Evolutionary conservation across 2,113 vertebrate species (phyloP), one percentile per base, ranked within the genome.

Genomic region (Haemorhous mexicanus): DNA sequence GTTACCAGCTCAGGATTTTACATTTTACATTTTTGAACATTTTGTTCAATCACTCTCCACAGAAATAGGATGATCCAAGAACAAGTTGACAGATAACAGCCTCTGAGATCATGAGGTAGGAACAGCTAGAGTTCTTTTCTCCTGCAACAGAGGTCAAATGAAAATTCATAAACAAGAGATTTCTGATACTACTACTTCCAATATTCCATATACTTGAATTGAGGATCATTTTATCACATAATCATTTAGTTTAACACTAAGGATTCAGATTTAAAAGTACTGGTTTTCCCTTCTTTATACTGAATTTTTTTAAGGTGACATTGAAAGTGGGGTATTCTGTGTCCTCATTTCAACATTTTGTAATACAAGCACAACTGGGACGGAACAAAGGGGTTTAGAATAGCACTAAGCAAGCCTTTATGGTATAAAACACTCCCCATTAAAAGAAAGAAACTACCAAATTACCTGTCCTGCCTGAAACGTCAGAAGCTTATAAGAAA

Each of bases 401-500:
- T 3, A 92, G 41, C 30, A 67, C 5, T 39, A 46, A 52, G 26
- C 0, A 0, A 86, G 13, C 28, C 13, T 64, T 88, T 35, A 55
- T 39, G 15, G 27, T 50, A 30, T 39, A 83, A 90, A 77, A 16
- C 5, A 68, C 4, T 55, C 49, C 17, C 10, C n/a, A 37, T 44
- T 47, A 4, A 16, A 80, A 46, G 33, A 74, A 84, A 75, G 15
- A 96, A 95, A 91, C 27, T 3, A 56, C 64, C 78, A 84, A 87
- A 85, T 97, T 97, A 98, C 98, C 98, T 98, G 87, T 96, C 69
- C 69, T 88, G 58, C 89, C 94, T 89, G 91, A 96, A 95, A 94
- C 27, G 62, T 92, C 95, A 96, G 97, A 96, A 97, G 96, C 94
- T 82, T 83, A 88, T 46, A 94, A 90, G 44, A 80, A 94, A 70